phyloP scores from a whole-genome alignment of 2,797 vertebrate genomes.

The Mus spretus region DNA sequence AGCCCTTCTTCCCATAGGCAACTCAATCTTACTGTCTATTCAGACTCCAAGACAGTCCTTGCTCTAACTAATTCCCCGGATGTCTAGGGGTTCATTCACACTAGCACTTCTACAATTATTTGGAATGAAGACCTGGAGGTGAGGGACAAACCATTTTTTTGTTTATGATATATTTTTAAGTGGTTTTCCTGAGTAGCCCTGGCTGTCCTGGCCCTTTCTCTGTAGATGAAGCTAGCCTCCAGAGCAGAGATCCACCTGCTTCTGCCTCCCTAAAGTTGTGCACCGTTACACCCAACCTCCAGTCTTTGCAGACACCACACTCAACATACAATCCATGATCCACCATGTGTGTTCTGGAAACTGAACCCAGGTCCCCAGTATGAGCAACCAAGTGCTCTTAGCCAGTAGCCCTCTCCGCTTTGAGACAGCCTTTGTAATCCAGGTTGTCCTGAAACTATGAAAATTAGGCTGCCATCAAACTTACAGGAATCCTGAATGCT shows the following conservation, averaged over 20 bases:
- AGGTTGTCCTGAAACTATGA: not conserved
- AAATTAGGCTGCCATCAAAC: not conserved
- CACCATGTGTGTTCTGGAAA: not conserved
- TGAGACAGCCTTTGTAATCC: not conserved
- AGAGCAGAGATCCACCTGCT: not conserved
- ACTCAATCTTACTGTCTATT: not conserved
- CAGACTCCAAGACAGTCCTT: not conserved
- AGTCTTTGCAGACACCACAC: not conserved
- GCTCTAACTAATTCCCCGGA: not conserved
- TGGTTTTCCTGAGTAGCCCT: not conserved
- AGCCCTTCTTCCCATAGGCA: not conserved
- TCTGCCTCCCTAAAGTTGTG: not conserved
- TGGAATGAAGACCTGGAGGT: not conserved
- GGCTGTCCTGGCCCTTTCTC: not conserved
- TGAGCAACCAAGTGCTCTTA: not conserved
- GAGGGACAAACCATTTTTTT: conserved; percentile 22
- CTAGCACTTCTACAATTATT: not conserved
- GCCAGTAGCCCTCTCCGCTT: not conserved
- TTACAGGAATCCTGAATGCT: not conserved
- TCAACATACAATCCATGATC: not conserved
- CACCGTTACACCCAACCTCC: not conserved
- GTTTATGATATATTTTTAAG: not conserved
- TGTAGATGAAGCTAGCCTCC: not conserved
- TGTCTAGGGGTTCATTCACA: conserved; percentile 3
- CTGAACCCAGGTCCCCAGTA: not conserved